A percentile compares a stretch with the other conserved stretches of the same genome.
phyloP scores from a whole-genome alignment of 2,888 invertebrate genomes.

The Cylloceria caligata region DNA sequence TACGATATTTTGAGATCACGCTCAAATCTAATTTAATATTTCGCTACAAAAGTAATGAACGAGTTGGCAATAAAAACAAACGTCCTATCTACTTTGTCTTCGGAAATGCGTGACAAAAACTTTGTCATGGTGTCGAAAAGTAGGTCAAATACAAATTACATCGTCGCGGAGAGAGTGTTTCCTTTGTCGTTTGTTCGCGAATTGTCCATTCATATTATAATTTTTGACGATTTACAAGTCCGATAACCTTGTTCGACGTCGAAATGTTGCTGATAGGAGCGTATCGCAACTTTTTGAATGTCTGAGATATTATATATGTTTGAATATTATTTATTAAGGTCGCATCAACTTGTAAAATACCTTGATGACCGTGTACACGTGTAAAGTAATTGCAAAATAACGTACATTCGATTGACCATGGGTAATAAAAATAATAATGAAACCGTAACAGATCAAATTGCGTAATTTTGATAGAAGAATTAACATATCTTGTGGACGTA shows the following conservation, averaged over 20 bases:
- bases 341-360: background rate
- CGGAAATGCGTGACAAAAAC: background rate
- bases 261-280: background rate
- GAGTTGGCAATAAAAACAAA: background rate
- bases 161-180: background rate
- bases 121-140: background rate
- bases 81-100: constrained; percentile 10
- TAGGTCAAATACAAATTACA: background rate
- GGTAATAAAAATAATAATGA: background rate
- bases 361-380: background rate
- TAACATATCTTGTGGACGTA: too few species aligned
- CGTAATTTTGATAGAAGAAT: too few species aligned
- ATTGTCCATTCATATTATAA: constrained; percentile 19
- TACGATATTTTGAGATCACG: constrained; percentile 40
- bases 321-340: background rate
- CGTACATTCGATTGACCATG: background rate
- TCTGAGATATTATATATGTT: too few species aligned
- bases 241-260: background rate
- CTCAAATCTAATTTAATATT: constrained; percentile 34
- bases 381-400: background rate
- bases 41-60: constrained; percentile 5
- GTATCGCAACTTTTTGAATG: background rate
- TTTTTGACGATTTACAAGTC: background rate
- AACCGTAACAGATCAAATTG: background rate
- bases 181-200: background rate